Base-by-base conservation (phyloP, 2,113 vertebrate species). In the Menura novaehollandiae region DNA sequence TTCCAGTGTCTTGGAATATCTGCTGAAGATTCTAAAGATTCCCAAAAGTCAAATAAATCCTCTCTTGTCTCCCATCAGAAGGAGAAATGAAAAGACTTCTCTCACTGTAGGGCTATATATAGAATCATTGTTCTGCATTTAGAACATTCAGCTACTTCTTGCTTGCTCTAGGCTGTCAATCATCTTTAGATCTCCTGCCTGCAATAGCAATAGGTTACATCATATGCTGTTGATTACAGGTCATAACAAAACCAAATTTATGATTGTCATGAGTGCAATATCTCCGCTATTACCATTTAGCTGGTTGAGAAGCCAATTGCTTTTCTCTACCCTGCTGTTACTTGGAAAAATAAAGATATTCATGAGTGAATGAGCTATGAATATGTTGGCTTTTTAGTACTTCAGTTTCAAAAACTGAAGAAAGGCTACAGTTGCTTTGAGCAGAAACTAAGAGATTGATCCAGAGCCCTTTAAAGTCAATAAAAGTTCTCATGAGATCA, bases 51-150 rank as follows among this genome's bases (percentile, higher is more conserved):
- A 85, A 79, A 85, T 58, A 85, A 93, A 93, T 85, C 22, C 33
- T 77, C 59, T 76, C n/a, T 82, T 73, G 28, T 86, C 55, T 93
- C 27, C 35, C 64, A 80, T 53, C 49, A 77, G 71, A 93, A 47
- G 1, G 2, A 96, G 47, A 92, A 93, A 83, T 80, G 15, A 92
- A 79, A 96, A 90, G 51, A 83, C 66, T 94, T 85, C 35, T 83
- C 15, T 60, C 85, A 91, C 37, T 91, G 43, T 80, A 66, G 28
- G 49, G 16, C 43, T 93, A 80, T 74, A 79, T 83, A 88, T 85
- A 92, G 88, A 78, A 15, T n/a, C 49, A 88, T 74, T 90, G 68
- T 77, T 92, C 85, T 64, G 55, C 80, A 88, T 96, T 96, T 93
- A 93, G 85, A 94, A 93, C 39, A 53, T 33, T 80, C 5, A 3